Base-by-base conservation (phyloP, 1,140 invertebrate genomes). In the Neuroterus valhalla region DNA sequence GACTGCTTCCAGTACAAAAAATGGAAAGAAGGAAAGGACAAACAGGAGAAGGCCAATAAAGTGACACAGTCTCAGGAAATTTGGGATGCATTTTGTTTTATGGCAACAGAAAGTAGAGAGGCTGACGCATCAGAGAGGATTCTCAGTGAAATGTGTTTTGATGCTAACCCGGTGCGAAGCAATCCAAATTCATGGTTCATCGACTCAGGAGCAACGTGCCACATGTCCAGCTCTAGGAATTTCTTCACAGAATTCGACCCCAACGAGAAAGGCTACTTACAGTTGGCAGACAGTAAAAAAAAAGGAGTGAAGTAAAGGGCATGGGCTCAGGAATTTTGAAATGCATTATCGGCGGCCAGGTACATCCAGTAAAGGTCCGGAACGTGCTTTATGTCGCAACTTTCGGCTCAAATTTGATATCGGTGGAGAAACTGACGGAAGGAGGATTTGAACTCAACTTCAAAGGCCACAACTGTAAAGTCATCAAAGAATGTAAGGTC, bases 1-100 rank as follows among this genome's bases (percentile, higher is more conserved):
- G 71, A 76, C 38, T 79, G 78, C 44, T 19, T 10, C 15, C 72
- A 79, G 52, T 77, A 68, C 66, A 74, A 66, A 19, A 26, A 10
- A 15, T 76, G 72, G 74, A 75, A 76, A 45, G 26, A 10, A 45
- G 44, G 44, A 4, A 45, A 45, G 10, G 44, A 55, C 8, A 76
- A 74, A 50, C 21, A 79, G 66, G 26, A 66, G 19, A 68, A 38
- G 21, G 72, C 72, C 12, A 78, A 72, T 44, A 12, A 17, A 66
- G 71, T 31, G 2, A 21, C 21, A 11, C 38, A 66, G 46, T 14
- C 68, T 2, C 19, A 12, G 2, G 44, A 31, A 2, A 14, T 14
- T 19, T 68, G 23, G 6, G 66, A 73, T 52, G 26, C 46, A 17
- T 76, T 23, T 23, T 69, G 44, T 19, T n/a, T 71, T 3, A 23